Base-by-base conservation (phyloP, 2,797 vertebrate genomes). In the Brotula barbata region DNA sequence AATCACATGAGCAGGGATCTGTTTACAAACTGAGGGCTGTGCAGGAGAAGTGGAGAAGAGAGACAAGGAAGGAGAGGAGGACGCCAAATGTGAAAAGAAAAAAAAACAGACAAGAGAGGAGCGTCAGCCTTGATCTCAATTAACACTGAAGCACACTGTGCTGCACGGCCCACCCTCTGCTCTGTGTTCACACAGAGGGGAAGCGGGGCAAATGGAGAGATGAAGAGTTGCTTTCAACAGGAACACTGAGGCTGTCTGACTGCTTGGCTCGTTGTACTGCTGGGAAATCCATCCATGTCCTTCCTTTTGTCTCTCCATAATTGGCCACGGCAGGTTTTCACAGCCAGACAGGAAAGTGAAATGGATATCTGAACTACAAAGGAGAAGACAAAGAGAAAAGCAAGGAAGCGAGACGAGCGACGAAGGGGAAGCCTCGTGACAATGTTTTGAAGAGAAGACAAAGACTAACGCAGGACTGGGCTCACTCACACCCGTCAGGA, bases 1-100 rank as follows among this genome's bases (percentile, higher is more conserved):
- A 88, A 89, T 92, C 91, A 91, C 90, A 90, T 90, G 88, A 89
- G 87, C 86, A 75, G 76, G 76, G 88, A 87, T 90, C 88, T 92
- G 91, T 91, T 92, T 91, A 90, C 89, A 90, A 91, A 90, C 88
- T 75, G 83, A 87, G 73, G 61, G 60, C 75, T 54, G 62, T 64
- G 75, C 82, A 80, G 70, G 65, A 85, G 86, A 82, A 84, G 84
- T 78, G 69, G 73, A 68, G 75, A 86, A 34, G 63, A 73, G 50
- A 59, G 58, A 56, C 54, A 22, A 81, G 70, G 68, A 70, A 39
- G 39, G 54, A 79, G 72, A 36, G 40, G 41, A 17, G 28, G 17
- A 58, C 51, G 45, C 52, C 45, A 55, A 71, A 41, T 41, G 65
- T 44, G 69, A 73, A 69, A 73, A 50, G 61, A 60, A 63, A 58